These are phyloP conservation scores for Channa maculata DNA, from an alignment of 2,113 vertebrate species.

Conservation along the genomic window DNA sequence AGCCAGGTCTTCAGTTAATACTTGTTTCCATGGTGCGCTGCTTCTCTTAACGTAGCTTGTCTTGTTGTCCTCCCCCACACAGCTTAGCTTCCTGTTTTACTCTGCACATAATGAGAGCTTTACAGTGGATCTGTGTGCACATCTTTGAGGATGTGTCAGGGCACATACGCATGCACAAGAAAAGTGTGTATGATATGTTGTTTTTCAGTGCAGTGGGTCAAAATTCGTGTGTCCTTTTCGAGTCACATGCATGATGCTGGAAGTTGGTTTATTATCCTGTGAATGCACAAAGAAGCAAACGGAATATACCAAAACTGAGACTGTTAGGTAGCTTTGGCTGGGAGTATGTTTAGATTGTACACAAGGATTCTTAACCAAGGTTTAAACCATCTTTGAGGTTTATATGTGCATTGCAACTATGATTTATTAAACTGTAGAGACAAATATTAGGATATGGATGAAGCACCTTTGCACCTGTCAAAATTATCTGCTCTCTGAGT, in stretches of 20 bases:
- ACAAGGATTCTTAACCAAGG: too few species aligned
- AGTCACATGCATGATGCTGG: not conserved
- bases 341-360: too few species aligned
- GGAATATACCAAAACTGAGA: not conserved
- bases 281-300: not conserved
- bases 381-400: too few species aligned
- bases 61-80: conserved; percentile 60
- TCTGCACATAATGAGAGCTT: conserved; percentile 41
- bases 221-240: not conserved
- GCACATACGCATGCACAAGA: not conserved
- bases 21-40: conserved; percentile 64
- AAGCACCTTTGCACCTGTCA: too few species aligned
- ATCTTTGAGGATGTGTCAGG: conserved; percentile 10
- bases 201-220: not conserved
- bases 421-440: too few species aligned
- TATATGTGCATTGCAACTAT: too few species aligned
- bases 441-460: too few species aligned
- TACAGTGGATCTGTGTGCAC: conserved; percentile 11
- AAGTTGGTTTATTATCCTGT: not conserved
- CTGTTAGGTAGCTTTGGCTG: too few species aligned
- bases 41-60: conserved; percentile 29
- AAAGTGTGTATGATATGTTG: conserved; percentile 6
- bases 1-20: conserved; percentile 29
- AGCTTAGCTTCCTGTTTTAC: conserved; percentile 26
- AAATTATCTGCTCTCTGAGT: not conserved